These are phyloP conservation scores for Marronus borbonicus DNA, from an alignment of 2,888 invertebrate genomes.

Conservation along the genomic window DNA sequence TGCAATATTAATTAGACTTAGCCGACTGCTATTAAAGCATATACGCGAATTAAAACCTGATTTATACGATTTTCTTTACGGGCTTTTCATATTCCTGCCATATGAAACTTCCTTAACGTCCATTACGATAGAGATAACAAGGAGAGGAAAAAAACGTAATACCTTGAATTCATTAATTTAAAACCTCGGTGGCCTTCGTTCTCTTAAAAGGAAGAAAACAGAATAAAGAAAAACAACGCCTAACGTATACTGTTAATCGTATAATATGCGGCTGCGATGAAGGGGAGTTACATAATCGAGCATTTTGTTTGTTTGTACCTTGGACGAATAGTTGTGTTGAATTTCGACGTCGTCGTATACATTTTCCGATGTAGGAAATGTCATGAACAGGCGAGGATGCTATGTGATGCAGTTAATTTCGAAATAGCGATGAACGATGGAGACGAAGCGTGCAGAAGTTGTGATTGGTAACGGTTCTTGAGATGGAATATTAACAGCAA, in stretches of 20 bases:
- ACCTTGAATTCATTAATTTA: slow-evolving; percentile 1
- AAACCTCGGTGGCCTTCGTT: slow-evolving; percentile 11
- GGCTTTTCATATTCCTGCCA: neutral
- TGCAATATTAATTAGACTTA: slow-evolving; percentile 7
- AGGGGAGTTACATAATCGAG: slow-evolving; percentile 19
- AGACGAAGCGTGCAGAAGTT: neutral
- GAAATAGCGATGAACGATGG: neutral
- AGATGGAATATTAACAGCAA: neutral
- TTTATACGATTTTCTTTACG: neutral
- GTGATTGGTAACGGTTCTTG: slow-evolving; percentile 17
- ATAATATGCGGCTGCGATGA: neutral
- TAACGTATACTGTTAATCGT: neutral
- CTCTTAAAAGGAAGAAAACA: neutral
- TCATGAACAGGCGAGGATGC: neutral
- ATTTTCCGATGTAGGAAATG: neutral
- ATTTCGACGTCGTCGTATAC: neutral
- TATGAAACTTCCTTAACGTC: neutral
- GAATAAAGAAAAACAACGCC: neutral
- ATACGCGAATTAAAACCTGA: slow-evolving; percentile 3
- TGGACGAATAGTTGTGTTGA: neutral
- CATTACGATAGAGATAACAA: neutral
- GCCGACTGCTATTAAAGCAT: neutral
- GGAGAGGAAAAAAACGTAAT: neutral
- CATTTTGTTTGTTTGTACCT: slow-evolving; percentile 25
- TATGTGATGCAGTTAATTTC: neutral